phyloP scores from a whole-genome alignment of 2,113 vertebrate genomes.

The Hucho hucho region DNA sequence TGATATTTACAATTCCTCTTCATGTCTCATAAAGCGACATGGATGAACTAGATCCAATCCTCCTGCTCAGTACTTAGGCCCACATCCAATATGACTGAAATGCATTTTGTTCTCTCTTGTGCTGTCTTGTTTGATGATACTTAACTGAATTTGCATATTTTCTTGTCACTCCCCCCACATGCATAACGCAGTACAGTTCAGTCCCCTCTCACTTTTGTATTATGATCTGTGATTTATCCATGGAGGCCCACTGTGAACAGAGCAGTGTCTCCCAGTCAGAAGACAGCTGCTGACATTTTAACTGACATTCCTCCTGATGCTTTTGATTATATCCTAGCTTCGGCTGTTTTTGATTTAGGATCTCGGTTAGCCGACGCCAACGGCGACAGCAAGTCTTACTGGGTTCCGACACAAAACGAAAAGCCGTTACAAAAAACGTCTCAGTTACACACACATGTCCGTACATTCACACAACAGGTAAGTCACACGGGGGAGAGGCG shows the following conservation, averaged over 20 bases:
- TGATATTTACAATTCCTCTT: neutral
- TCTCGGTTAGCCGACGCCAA: no score
- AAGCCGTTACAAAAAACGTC: no score
- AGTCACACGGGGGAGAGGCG: no score
- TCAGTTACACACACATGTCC: neutral
- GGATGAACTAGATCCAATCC: neutral
- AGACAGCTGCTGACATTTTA: neutral
- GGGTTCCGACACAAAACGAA: no score
- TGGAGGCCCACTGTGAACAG: neutral
- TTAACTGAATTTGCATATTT: neutral
- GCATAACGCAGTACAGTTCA: neutral
- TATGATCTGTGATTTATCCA: neutral
- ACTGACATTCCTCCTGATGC: neutral
- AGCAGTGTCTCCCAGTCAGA: neutral
- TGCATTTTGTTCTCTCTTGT: neutral
- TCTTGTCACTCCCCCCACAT: constrained; percentile 6
- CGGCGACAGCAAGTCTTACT: no score
- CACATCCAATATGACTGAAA: neutral
- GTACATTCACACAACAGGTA: no score
- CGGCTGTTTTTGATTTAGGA: neutral
- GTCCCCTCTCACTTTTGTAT: neutral
- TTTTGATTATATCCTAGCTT: neutral
- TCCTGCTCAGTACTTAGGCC: neutral
- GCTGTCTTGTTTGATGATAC: neutral
- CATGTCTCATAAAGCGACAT: neutral